Percentiles rank a stretch among this genome's conserved stretches.
phyloP scores from a whole-genome alignment of 1,140 invertebrate genomes.

The Zaprionus camerounensis region DNA sequence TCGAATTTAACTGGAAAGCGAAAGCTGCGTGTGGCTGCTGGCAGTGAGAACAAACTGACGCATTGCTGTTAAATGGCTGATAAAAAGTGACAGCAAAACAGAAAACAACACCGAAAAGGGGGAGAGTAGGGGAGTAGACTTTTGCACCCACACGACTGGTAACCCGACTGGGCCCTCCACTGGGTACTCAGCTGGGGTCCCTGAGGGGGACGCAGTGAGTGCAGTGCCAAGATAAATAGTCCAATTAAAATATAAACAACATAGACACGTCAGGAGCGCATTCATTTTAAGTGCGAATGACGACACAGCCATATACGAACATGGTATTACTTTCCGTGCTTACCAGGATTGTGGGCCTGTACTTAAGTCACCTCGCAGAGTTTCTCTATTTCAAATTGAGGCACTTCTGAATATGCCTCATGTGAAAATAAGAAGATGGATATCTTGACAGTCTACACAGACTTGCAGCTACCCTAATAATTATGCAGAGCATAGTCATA shows the following conservation, averaged over 20 bases:
- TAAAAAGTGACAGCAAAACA: conserved; percentile 38
- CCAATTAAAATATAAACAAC: conserved; percentile 50
- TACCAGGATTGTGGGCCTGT: background rate
- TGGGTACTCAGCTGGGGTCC: background rate
- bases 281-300: conserved; percentile 22
- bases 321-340: conserved; percentile 2
- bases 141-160: background rate
- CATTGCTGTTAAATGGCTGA: conserved; percentile 67
- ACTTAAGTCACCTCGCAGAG: background rate
- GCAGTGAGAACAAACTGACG: conserved; percentile 54
- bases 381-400: background rate
- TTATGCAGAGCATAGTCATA: too few relatives aligned
- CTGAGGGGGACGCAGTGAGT: background rate
- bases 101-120: conserved; percentile 13
- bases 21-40: background rate
- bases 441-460: background rate
- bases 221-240: conserved; percentile 46
- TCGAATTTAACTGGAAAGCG: conserved; percentile 38
- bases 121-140: background rate
- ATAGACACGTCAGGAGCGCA: conserved; percentile 38
- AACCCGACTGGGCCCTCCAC: background rate
- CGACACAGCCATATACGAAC: conserved; percentile 9
- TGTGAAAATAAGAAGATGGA: too few relatives aligned
- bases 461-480: background rate
- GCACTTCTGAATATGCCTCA: too few relatives aligned